Conservation (phyloP, 1,140 invertebrate species). For the Apis dorsata region DNA sequence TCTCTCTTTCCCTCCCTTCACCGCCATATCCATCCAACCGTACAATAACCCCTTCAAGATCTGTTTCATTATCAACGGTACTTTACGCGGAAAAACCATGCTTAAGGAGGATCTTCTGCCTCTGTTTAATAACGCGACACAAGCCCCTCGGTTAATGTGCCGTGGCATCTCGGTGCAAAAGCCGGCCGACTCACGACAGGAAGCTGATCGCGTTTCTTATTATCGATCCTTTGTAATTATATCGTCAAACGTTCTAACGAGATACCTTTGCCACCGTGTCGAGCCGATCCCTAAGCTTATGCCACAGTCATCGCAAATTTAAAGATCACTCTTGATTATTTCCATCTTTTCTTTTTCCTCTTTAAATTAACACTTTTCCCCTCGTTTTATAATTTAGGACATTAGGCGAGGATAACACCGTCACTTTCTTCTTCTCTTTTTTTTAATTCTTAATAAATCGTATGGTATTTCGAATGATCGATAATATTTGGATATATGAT, state of each 20-base stretch:
- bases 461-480: too few relatives aligned
- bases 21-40: neutral
- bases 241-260: slow-evolving; percentile 44
- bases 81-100: slow-evolving; percentile 22
- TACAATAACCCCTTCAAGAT: neutral
- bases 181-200: slow-evolving; percentile 18
- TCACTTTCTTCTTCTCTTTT: too few relatives aligned
- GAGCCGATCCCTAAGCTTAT: slow-evolving; percentile 40
- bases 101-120: neutral
- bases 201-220: slow-evolving; percentile 36
- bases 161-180: slow-evolving; percentile 31
- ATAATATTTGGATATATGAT: too few relatives aligned
- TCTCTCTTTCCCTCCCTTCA: too few relatives aligned
- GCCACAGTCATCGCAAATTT: neutral
- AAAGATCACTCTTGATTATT: slow-evolving; percentile 40
- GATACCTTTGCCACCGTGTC: slow-evolving; percentile 19
- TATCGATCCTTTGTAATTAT: slow-evolving; percentile 42
- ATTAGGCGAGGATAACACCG: too few relatives aligned
- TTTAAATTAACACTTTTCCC: slow-evolving; percentile 17
- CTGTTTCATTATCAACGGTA: slow-evolving; percentile 21
- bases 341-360: neutral
- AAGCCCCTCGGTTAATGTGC: slow-evolving; percentile 25
- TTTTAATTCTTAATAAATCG: too few relatives aligned
- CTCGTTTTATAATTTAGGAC: slow-evolving; percentile 3
- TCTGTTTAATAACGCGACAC: slow-evolving; percentile 24